Conservation (phyloP, 1,140 invertebrate genomes). For the Hydropsyche tenuis region DNA sequence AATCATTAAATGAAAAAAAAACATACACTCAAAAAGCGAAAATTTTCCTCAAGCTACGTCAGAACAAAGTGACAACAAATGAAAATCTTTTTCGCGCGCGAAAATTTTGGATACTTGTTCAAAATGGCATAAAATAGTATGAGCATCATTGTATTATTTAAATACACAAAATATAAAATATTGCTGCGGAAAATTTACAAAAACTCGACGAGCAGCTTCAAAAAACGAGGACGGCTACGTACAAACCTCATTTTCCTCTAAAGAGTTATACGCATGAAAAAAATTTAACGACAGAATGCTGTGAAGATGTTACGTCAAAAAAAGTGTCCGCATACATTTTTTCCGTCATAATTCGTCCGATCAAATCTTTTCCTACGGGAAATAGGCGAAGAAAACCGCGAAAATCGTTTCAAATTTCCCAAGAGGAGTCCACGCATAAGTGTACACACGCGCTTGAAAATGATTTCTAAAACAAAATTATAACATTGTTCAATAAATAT, state of each 20-base stretch:
- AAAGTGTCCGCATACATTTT: not conserved
- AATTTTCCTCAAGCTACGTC: too few species aligned
- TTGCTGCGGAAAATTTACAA: too few species aligned
- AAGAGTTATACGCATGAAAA: conserved; percentile 16
- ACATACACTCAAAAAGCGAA: too few species aligned
- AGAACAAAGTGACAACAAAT: too few species aligned
- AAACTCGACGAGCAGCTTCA: not conserved
- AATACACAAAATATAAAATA: too few species aligned
- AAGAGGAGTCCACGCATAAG: not conserved
- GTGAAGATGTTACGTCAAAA: too few species aligned
- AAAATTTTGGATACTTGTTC: too few species aligned
- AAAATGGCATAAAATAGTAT: too few species aligned
- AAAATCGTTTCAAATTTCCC: conserved; percentile 41
- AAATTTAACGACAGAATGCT: not conserved
- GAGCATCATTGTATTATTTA: too few species aligned
- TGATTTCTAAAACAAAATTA: not conserved
- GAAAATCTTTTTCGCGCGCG: too few species aligned
- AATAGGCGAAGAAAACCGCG: conserved; percentile 35
- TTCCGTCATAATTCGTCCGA: conserved; percentile 13
- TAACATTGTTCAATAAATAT: too few species aligned
- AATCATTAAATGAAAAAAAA: too few species aligned
- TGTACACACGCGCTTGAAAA: not conserved
- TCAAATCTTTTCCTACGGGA: conserved; percentile 16
- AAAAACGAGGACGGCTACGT: not conserved
- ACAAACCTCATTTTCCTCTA: conserved; percentile 16